A percentile compares a stretch with the other conserved stretches of the same genome.
phyloP scores from a whole-genome alignment of 2,888 invertebrate species.

The Vesta saturnalis region DNA sequence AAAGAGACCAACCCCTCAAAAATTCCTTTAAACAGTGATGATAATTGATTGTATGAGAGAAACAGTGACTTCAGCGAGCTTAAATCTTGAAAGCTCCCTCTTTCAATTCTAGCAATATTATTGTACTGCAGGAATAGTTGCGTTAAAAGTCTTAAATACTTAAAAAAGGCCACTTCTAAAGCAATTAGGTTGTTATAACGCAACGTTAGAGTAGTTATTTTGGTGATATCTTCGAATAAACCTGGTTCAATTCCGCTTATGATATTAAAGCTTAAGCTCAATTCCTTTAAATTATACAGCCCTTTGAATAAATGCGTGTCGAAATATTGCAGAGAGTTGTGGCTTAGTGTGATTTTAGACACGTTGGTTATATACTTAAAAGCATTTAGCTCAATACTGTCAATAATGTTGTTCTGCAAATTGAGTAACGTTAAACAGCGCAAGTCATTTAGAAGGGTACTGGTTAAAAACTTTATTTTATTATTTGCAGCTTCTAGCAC shows the following conservation, averaged over 20 bases:
- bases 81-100: conserved; percentile 10
- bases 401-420: conserved; percentile 3
- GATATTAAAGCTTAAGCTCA: background rate
- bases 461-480: conserved; percentile 4
- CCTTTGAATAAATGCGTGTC: background rate
- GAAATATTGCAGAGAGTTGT: background rate
- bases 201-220: background rate
- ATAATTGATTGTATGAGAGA: background rate
- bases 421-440: background rate
- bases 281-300: background rate
- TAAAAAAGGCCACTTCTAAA: background rate
- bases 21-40: background rate
- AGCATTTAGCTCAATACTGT: conserved; percentile 3
- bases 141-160: background rate
- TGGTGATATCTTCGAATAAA: background rate
- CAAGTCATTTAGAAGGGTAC: background rate
- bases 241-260: background rate
- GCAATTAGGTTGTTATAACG: background rate
- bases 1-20: conserved; percentile 7
- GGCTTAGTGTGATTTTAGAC: background rate
- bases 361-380: background rate
- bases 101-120: background rate
- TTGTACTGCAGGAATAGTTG: background rate
- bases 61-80: background rate
- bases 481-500: background rate